Conservation (phyloP, 2,888 invertebrate species). For the Luperina testacea region DNA sequence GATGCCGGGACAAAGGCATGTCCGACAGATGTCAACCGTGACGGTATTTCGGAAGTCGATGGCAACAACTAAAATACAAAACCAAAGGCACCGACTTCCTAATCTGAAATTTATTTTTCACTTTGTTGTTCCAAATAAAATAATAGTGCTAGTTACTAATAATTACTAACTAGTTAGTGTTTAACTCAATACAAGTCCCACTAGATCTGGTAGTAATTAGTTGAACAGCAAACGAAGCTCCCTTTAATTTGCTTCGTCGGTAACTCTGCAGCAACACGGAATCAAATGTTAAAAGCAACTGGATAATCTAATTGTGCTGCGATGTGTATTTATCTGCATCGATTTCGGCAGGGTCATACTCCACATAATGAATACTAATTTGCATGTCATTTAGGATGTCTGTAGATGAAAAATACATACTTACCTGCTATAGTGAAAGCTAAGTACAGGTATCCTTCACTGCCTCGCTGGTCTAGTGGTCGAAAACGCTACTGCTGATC, state of each 20-base stretch:
- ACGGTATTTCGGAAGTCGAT: background rate
- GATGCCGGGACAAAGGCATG: background rate
- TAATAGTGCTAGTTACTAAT: background rate
- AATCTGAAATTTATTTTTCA: background rate
- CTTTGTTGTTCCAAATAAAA: background rate
- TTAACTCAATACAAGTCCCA: background rate
- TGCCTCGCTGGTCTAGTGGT: background rate
- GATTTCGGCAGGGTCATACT: background rate
- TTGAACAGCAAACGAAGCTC: conserved; percentile 30
- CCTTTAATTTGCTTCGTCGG: conserved; percentile 44
- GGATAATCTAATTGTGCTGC: conserved; percentile 39
- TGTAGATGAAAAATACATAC: background rate
- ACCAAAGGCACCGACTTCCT: background rate
- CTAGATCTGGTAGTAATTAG: conserved; percentile 34
- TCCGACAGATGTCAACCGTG: no score
- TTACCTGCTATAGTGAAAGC: background rate
- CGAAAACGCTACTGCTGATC: background rate
- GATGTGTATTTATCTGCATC: background rate
- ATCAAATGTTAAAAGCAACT: conserved; percentile 50
- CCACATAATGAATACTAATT: background rate
- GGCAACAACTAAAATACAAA: background rate
- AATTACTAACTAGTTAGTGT: background rate
- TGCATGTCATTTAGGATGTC: background rate
- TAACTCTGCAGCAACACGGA: conserved; percentile 14
- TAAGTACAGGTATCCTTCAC: background rate